These are phyloP conservation scores for Ramphastos sulfuratus DNA, from an alignment of 2,113 vertebrate genomes.

Conservation along the genomic window DNA sequence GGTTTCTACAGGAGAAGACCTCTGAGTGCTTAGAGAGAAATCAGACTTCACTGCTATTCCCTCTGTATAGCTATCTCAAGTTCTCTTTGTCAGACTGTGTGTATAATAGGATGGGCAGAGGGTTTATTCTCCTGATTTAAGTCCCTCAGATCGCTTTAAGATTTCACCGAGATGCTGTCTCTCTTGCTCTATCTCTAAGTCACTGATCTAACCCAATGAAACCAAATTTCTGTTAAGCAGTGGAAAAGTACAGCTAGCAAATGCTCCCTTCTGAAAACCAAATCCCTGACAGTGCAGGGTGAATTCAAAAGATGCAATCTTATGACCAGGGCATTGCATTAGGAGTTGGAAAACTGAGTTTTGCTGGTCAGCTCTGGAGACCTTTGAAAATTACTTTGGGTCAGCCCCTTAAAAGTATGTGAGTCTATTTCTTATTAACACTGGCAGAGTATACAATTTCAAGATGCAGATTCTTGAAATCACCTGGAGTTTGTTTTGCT, in stretches of 20 bases:
- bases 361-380: not conserved
- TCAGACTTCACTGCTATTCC: not conserved
- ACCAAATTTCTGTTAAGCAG: not conserved
- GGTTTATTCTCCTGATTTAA: not conserved
- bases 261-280: not conserved
- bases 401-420: not conserved
- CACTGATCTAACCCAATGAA: not conserved
- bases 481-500: not conserved
- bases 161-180: not conserved
- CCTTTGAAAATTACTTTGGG: not conserved
- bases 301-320: not conserved
- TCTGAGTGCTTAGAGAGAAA: not conserved
- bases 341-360: not conserved
- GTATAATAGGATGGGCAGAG: not conserved
- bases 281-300: not conserved
- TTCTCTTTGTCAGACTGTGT: not conserved
- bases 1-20: not conserved
- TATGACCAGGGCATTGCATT: fast-evolving
- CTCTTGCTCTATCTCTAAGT: not conserved
- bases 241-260: not conserved
- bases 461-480: not conserved
- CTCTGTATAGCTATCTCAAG: not conserved
- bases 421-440: not conserved
- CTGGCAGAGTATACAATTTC: not conserved
- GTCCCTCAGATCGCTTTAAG: not conserved